A percentile compares a stretch with the other conserved stretches of the same genome.
These are phyloP conservation scores for Hemichromis elongatus DNA, from an alignment of 2,113 vertebrate species.

Conservation along the genomic window DNA sequence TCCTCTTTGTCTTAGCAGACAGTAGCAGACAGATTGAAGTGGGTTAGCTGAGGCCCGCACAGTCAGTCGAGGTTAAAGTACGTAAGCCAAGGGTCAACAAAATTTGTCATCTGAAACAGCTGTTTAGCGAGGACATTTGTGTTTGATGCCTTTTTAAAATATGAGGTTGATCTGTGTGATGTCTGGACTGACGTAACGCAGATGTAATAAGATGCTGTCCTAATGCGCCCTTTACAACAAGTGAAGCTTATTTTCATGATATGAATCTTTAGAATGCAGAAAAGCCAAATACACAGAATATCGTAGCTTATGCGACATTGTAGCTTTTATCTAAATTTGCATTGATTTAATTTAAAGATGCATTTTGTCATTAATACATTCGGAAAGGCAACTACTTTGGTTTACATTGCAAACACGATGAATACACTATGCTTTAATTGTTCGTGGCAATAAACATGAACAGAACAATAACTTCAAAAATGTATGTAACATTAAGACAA, in stretches of 20 bases:
- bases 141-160: background rate
- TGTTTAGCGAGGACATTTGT: background rate
- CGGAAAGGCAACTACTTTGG: background rate
- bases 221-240: background rate
- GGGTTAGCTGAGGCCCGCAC: background rate
- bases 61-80: background rate
- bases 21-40: constrained; percentile 26
- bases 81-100: constrained; percentile 35
- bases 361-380: background rate
- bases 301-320: background rate
- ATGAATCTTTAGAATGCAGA: background rate
- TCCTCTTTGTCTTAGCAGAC: constrained; percentile 62
- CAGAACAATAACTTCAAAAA: background rate
- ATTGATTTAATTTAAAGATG: background rate
- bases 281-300: background rate
- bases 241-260: background rate
- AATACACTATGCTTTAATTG: background rate
- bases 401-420: background rate
- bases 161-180: background rate
- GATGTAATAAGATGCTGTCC: background rate
- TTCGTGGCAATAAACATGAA: background rate
- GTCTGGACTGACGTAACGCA: background rate
- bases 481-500: background rate
- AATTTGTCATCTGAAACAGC: background rate
- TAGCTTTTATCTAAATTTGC: background rate